Base-by-base conservation (phyloP, 2,888 invertebrate species). In the Caenorhabditis angaria region DNA sequence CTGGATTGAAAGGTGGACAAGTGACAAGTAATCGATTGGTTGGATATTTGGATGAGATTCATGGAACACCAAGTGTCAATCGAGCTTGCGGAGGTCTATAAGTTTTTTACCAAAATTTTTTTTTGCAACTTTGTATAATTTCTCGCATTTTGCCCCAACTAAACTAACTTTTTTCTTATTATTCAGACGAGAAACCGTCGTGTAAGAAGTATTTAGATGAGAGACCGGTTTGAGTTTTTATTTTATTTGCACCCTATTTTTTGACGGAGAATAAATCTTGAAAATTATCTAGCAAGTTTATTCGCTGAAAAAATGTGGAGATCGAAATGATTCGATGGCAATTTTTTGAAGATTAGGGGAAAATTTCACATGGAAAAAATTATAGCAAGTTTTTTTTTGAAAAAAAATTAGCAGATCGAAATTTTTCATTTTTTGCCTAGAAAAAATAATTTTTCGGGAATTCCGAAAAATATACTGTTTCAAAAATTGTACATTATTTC, bases 11-110 rank as follows among this genome's bases (percentile, higher is more conserved):
- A 89, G 94, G 94, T 0, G 99, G 99, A 12, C 93, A 94, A 87
- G 93, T 99, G 76, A 93, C 95, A 1, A 94, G 95, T 89, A 97
- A 95, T 20, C 91, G 97, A 71, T 95, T 99, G 89, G 97, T 97
- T 1, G 81, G 85, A 54, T 88, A 87, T 60, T 64, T 87, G 48
- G 87, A 87, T 54, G 81, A 80, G 32, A 69, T 79, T 50, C 76
- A 79, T 63, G 79, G 79, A 69, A 79, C 79, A 2, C 79, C 79
- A 12, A 75, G 70, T 65, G 79, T 79, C 47, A 76, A 75, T 32
- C 64, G 79, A 14, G 79, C 79, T 18, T 69, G 79, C 51, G 79
- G 79, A 66, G 79, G 76, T 70, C 57, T 79, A 12, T 79, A 77
- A 76, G 35, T 59, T 47, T 47, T 28, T 50, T 55, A n/a, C 24